These are phyloP conservation scores for Numenius arquata DNA, from an alignment of 2,113 vertebrate species.

Conservation along the genomic window DNA sequence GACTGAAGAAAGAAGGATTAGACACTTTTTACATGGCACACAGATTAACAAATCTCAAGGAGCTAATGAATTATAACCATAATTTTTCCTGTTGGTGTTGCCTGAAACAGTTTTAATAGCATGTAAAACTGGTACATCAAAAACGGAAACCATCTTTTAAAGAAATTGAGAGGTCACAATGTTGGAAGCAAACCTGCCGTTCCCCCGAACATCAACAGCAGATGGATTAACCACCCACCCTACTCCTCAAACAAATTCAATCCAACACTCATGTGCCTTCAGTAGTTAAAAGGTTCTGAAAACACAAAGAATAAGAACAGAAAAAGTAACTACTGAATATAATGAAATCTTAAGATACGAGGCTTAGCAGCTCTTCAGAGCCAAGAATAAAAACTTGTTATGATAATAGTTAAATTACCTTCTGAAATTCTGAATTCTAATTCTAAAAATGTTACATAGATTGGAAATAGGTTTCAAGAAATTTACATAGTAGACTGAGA, in stretches of 20 bases:
- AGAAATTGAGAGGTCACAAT: not conserved
- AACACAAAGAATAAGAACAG: not conserved
- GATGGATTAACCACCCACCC: conserved; percentile 37
- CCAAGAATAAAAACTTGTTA: not conserved
- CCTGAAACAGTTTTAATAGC: not conserved
- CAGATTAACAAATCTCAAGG: not conserved
- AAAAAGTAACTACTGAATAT: not conserved
- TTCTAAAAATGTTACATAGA: not conserved
- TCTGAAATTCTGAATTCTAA: not conserved
- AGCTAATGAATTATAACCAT: not conserved
- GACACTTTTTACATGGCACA: not conserved
- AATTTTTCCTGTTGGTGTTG: not conserved
- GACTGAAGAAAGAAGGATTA: not conserved
- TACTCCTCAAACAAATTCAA: not conserved
- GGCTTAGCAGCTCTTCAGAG: not conserved
- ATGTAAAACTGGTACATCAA: not conserved
- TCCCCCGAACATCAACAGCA: conserved; percentile 65
- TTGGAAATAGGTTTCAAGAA: not conserved
- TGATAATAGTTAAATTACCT: not conserved
- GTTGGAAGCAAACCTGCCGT: not conserved
- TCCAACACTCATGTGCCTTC: conserved; percentile 70
- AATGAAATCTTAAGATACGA: not conserved
- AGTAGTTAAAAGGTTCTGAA: not conserved
- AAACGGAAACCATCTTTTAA: not conserved
- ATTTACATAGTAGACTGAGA: not conserved